Evolutionary conservation across 35 echinoderm and acorn worm genomes (phyloP).

Genomic region (Chiridota heheva): DNA sequence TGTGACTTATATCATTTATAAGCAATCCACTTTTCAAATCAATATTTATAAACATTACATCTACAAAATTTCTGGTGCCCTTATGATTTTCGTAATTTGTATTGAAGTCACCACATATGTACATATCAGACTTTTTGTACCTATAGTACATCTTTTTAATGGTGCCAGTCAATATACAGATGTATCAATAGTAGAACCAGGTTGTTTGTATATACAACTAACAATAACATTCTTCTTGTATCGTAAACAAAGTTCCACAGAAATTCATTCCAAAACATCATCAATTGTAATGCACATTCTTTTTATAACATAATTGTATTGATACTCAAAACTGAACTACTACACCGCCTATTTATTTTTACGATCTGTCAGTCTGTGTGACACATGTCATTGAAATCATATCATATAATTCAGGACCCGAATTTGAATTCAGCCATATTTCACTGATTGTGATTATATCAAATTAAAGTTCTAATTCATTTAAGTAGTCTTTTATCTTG

Average conservation of each 20-base stretch:
- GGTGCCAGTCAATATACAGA: not conserved
- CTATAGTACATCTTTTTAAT: conserved; percentile 12
- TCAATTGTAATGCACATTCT: conserved; percentile 21
- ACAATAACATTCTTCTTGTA: conserved; percentile 25
- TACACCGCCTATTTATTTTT: not conserved
- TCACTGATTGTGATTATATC: no score
- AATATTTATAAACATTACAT: conserved; percentile 18
- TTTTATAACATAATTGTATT: not conserved
- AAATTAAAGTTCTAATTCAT: no score
- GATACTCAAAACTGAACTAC: not conserved
- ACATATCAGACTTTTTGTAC: not conserved
- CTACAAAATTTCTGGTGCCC: conserved; percentile 21
- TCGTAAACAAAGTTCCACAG: not conserved
- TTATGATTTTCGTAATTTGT: conserved; percentile 10
- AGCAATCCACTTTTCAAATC: no score
- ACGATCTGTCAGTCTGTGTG: not conserved
- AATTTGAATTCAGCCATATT: not conserved
- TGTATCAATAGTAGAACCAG: conserved; percentile 1
- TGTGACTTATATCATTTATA: no score
- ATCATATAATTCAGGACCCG: not conserved
- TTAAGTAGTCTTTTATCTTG: no score
- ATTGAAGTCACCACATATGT: conserved; percentile 13
- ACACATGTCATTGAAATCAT: conserved; percentile 11
- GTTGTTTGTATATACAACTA: conserved; percentile 27
- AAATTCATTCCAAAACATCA: conserved; percentile 24